These are phyloP conservation scores for Ormyrus thymus DNA, from an alignment of 2,888 invertebrate species.

Conservation along the genomic window DNA sequence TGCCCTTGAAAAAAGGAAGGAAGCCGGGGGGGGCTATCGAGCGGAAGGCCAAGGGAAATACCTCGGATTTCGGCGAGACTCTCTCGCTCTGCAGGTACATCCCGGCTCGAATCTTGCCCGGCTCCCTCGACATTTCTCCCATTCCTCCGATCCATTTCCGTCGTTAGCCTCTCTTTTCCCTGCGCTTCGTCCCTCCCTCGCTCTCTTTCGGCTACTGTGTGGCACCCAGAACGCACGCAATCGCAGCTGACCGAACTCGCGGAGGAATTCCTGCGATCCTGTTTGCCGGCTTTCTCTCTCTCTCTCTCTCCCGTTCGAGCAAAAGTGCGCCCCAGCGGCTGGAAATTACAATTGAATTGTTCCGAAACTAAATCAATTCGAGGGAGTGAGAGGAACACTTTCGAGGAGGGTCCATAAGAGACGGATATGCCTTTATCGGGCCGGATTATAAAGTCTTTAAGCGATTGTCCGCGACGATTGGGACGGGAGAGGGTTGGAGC, in stretches of 20 bases:
- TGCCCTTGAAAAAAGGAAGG: no score
- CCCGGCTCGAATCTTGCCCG: neutral
- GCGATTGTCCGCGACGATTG: slow-evolving; percentile 30
- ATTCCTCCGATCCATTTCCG: slow-evolving; percentile 35
- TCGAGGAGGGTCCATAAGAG: neutral
- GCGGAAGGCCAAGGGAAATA: slow-evolving; percentile 6
- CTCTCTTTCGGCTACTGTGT: neutral
- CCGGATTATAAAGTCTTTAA: slow-evolving; percentile 52
- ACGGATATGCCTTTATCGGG: slow-evolving; percentile 19
- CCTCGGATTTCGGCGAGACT: slow-evolving; percentile 15
- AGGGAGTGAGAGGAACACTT: neutral
- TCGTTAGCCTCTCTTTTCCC: neutral
- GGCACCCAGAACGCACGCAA: neutral
- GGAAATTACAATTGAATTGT: slow-evolving; percentile 59
- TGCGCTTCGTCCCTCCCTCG: neutral
- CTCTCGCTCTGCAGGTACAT: neutral
- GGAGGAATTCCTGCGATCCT: slow-evolving; percentile 40
- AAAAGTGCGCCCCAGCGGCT: slow-evolving; percentile 43
- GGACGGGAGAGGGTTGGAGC: neutral
- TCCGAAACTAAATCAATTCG: slow-evolving; percentile 58
- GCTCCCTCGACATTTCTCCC: slow-evolving; percentile 36
- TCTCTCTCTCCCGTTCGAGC: neutral
- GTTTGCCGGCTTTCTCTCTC: neutral
- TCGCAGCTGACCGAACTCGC: slow-evolving; percentile 21
- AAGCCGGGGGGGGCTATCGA: no score